phyloP scores from a whole-genome alignment of 2,113 vertebrate species.

The Rhinolophus ferrumequinum region DNA sequence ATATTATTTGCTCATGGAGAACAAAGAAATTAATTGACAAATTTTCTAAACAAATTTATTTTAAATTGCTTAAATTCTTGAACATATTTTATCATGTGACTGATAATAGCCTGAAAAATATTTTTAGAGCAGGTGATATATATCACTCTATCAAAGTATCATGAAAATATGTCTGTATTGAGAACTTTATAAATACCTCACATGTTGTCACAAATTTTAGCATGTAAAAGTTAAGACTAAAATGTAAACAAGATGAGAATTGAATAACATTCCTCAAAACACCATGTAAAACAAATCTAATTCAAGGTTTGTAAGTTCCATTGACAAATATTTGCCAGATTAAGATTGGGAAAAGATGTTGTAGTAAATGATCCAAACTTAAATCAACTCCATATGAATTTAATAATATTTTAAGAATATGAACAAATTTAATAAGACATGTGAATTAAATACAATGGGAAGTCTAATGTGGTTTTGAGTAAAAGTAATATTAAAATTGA shows the following conservation, averaged over 20 bases:
- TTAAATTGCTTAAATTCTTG: background rate
- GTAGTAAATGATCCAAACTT: background rate
- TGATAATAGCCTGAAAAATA: background rate
- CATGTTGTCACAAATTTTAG: conserved; percentile 8
- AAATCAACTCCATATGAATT: background rate
- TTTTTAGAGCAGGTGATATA: background rate
- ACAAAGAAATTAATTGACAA: background rate
- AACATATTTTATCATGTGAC: background rate
- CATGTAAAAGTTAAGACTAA: background rate
- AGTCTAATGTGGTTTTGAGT: background rate
- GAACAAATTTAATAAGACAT: background rate
- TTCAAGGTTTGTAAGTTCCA: background rate
- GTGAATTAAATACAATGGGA: background rate
- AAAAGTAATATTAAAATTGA: background rate
- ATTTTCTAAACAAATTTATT: background rate
- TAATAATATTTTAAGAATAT: background rate
- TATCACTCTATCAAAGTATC: background rate
- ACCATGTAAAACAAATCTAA: conserved; percentile 41
- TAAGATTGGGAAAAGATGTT: conserved; percentile 58
- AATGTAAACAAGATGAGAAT: conserved; percentile 34
- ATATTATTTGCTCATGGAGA: background rate
- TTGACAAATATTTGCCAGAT: conserved; percentile 18
- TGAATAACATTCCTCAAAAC: conserved; percentile 37
- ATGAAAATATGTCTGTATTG: background rate
- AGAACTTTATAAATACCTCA: background rate